These are phyloP conservation scores for Brachirus orientalis DNA, from an alignment of 2,113 vertebrate genomes.

Conservation along the genomic window DNA sequence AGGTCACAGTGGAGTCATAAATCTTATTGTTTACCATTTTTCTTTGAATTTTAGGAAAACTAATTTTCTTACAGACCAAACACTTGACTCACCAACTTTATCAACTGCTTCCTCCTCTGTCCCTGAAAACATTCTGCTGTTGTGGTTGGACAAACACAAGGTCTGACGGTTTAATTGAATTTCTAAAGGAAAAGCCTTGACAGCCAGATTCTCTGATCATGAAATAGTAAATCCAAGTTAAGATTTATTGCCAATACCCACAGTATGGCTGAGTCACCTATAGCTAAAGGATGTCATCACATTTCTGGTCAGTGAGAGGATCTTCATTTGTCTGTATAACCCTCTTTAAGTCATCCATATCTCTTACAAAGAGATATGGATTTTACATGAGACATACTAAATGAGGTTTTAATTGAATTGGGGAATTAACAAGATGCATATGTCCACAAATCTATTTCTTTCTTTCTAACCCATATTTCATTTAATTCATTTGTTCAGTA, in stretches of 20 bases:
- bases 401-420: conserved; percentile 59
- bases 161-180: conserved; percentile 73
- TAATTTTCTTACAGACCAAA: conserved; percentile 42
- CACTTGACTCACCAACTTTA: conserved; percentile 19
- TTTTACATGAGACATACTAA: conserved; percentile 40
- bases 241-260: conserved; percentile 44
- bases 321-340: conserved; percentile 34
- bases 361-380: conserved; percentile 42
- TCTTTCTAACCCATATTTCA: conserved; percentile 31
- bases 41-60: conserved; percentile 40
- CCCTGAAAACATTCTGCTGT: conserved; percentile 25
- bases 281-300: conserved; percentile 33
- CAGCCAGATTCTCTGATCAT: conserved; percentile 25
- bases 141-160: conserved; percentile 59
- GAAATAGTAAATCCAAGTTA: conserved; percentile 14
- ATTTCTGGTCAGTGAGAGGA: conserved; percentile 34
- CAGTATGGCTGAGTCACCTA: conserved; percentile 30
- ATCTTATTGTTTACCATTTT: too few relatives aligned
- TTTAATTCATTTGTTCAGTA: conserved; percentile 35
- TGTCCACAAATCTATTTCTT: conserved; percentile 29
- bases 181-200: conserved; percentile 47
- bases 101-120: conserved; percentile 16
- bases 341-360: conserved; percentile 11
- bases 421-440: conserved; percentile 53
- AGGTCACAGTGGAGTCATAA: neutral